Evolutionary conservation across 2,113 vertebrate genomes (phyloP), one percentile per base, ranked within the genome.

Genomic region (Excalfactoria chinensis): DNA sequence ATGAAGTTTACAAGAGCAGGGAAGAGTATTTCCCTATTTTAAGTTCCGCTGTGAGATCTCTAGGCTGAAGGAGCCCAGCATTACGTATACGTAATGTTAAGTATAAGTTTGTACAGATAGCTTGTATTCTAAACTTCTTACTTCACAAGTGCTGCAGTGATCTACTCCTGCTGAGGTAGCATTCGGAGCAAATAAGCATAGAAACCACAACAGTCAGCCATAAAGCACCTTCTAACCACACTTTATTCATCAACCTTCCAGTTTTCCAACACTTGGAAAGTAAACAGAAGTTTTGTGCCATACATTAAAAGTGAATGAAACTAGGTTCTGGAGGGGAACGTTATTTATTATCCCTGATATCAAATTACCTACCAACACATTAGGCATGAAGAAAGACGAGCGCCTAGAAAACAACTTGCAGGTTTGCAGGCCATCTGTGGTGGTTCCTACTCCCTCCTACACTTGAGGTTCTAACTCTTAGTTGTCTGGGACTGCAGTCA

Each of bases 201-300:
- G 72, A 83, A 96, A 87, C 86, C 86, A 83, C 71, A 89, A 41
- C 10, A 76, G 32, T 32, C 19, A 84, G 71, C 34, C 89, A 70
- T 85, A 76, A 91, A 80, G 17, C 64, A 80, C 32, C 51, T 32
- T 80, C 66, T 89, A 93, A 79, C 81, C 78, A 80, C 82, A 68
- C 5, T 76, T 92, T 60, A 23, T 82, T 89, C 64, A 62, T 82
- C 74, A 89, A 21, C 71, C 26, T 56, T 67, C 55, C 60, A 59
- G 21, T 89, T 85, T 91, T 88, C 56, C 62, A 80, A 32, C 85
- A 59, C 40, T 46, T 88, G 51, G 81, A 93, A 70, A 89, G 81
- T 87, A 90, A 79, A 4, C 11, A 11, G 0, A 37, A 46, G 55
- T 55, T 78, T 89, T 76, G 34, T 84, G 68, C 70, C 32, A 40